A percentile compares a stretch with the other conserved stretches of the same genome.
phyloP scores from a whole-genome alignment of 2,113 vertebrate species.

The Erinaceus europaeus region DNA sequence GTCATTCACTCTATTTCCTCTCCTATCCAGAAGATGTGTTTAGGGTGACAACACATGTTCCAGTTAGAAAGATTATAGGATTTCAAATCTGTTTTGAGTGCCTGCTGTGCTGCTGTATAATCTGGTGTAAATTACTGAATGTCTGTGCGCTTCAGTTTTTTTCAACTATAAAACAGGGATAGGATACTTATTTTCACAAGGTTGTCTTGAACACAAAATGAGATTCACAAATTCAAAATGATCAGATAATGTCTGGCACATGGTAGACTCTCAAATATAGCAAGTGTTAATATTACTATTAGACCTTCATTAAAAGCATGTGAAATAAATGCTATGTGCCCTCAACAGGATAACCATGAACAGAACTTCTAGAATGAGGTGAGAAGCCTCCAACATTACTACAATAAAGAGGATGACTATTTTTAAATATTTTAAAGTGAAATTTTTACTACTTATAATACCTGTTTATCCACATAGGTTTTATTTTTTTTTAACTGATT shows the following conservation, averaged over 20 bases:
- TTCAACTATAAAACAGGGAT: slow-evolving; percentile 45
- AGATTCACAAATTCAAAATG: slow-evolving; percentile 27
- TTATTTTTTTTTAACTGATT: too few species aligned
- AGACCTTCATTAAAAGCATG: neutral
- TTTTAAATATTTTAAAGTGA: too few species aligned
- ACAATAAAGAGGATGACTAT: too few species aligned
- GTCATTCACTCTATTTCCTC: neutral
- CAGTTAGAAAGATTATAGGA: neutral
- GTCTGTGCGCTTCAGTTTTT: slow-evolving; percentile 33
- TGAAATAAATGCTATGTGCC: neutral
- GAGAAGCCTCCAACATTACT: too few species aligned
- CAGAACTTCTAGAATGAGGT: too few species aligned
- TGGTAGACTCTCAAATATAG: neutral
- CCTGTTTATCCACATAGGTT: too few species aligned
- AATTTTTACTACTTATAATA: too few species aligned
- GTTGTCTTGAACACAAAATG: slow-evolving; percentile 23
- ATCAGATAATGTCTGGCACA: neutral
- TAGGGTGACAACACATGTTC: neutral
- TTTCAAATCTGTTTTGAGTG: slow-evolving; percentile 28
- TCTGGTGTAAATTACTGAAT: slow-evolving; percentile 25
- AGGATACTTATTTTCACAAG: slow-evolving; percentile 15
- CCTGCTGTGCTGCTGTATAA: neutral
- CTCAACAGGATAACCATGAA: too few species aligned
- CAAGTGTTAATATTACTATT: neutral
- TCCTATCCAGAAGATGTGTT: neutral